Evolutionary conservation across 2,113 vertebrate species (phyloP).

Genomic region (Ptilonorhynchus violaceus): DNA sequence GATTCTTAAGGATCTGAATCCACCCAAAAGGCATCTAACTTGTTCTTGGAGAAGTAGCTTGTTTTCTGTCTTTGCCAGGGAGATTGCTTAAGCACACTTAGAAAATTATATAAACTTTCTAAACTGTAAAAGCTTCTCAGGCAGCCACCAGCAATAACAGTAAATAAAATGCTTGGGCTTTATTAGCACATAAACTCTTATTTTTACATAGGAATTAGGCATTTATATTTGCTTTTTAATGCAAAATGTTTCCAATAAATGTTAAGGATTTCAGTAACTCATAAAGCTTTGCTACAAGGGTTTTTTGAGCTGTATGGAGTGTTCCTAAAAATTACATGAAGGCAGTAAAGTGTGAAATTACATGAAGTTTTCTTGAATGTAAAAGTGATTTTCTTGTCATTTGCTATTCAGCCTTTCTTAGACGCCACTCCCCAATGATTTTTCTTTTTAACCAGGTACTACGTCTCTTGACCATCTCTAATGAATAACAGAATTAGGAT

Average conservation of each 20-base stretch:
- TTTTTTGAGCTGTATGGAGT: background rate
- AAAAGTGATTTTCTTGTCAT: background rate
- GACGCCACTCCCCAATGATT: background rate
- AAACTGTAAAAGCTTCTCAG: background rate
- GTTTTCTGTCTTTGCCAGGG: background rate
- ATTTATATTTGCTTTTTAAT: background rate
- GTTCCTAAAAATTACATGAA: background rate
- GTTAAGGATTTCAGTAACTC: background rate
- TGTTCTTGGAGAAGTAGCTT: background rate
- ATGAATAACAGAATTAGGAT: background rate
- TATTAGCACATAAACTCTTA: background rate
- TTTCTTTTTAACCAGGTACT: background rate
- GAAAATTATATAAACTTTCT: background rate
- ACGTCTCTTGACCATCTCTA: background rate
- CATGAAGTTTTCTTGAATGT: background rate
- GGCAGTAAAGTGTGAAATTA: constrained; percentile 1
- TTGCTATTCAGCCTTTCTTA: background rate
- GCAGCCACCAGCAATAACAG: background rate
- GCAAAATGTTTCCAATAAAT: background rate
- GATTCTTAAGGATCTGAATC: background rate
- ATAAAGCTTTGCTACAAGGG: background rate
- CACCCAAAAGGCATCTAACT: background rate
- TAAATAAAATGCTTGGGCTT: background rate
- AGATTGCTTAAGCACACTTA: background rate
- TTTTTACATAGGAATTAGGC: background rate